Evolutionary conservation across 2,113 vertebrate genomes (phyloP).

Genomic region (Gobius niger): DNA sequence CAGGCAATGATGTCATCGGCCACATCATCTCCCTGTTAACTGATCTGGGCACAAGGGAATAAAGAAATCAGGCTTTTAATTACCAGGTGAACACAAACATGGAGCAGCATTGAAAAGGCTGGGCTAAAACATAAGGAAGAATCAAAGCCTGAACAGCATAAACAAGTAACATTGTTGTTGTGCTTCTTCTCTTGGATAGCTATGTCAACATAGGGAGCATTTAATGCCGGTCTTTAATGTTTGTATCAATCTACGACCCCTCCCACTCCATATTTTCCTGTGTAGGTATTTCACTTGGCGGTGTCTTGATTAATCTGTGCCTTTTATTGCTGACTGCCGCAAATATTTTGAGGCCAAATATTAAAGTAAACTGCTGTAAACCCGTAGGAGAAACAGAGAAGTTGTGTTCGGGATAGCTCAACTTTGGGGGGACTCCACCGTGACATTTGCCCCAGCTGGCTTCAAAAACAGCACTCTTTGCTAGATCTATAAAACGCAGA

Average conservation of each 20-base stretch:
- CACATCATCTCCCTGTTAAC: constrained; percentile 70
- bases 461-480: constrained; percentile 11
- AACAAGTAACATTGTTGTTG: constrained; percentile 22
- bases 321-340: constrained; percentile 77
- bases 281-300: constrained; percentile 74
- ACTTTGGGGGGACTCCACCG: constrained; percentile 69
- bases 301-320: constrained; percentile 73
- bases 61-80: constrained; percentile 54
- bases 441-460: constrained; percentile 14
- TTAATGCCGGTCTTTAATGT: constrained; percentile 71
- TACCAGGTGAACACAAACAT: constrained; percentile 30
- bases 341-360: constrained; percentile 77
- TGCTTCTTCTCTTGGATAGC: constrained; percentile 57
- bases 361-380: constrained; percentile 79
- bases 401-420: constrained; percentile 69
- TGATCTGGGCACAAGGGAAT: constrained; percentile 37
- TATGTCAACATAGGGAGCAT: constrained; percentile 64
- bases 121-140: constrained; percentile 22
- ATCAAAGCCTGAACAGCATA: constrained; percentile 35
- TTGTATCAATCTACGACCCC: constrained; percentile 55
- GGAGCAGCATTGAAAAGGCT: constrained; percentile 30
- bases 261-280: constrained; percentile 51
- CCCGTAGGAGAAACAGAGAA: constrained; percentile 72
- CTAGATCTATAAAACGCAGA: constrained; percentile 3
- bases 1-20: constrained; percentile 67